Base-by-base conservation (phyloP, 2,888 invertebrate species). In the Pterostichus niger region DNA sequence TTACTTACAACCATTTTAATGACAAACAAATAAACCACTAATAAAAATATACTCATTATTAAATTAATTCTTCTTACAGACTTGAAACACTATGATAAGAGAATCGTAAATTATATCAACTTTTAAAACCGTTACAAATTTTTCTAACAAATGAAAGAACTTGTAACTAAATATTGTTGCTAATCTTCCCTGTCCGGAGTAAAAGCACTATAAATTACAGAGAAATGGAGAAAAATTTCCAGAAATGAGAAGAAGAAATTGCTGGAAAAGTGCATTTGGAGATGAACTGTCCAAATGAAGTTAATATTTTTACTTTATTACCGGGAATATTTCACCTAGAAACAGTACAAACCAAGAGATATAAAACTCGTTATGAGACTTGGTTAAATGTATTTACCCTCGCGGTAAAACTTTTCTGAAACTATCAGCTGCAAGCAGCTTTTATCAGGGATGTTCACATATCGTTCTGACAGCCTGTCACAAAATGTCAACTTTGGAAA, bases 281-380 rank as follows among this genome's bases (percentile, higher is more conserved):
- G 78, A 78, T 78, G 59, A 78, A 61, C 78, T 78, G 61, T 78
- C 78, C 78, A 61, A 61, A 78, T 78, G 78, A 78, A 78, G 40
- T 61, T 78, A 40, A 56, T 78, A 78, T 78, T 44, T 78, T 44
- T 78, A 40, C 44, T 78, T 44, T 56, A 56, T 78, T 56, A 59
- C 35, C 0, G 10, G 35, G 40, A 78, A 56, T 78, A 59, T 78
- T 75, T 75, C 52, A 31, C 52, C 75, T 44, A 2, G 56, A 56
- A 10, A 56, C 24, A 24, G 24, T 13, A 52, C 64, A 35, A 73
- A 46, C 31, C n/a, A 17, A 73, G 76, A 33, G 76, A 71, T 46
- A 71, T 24, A 71, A 61, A 71, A 71, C 71, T 77, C 76, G 76
- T 77, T 77, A 77, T 24, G n/a, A 11, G 54, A 77, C 56, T 77